Conservation (phyloP, 2,113 vertebrate species). For the Meleagris gallopavo region DNA sequence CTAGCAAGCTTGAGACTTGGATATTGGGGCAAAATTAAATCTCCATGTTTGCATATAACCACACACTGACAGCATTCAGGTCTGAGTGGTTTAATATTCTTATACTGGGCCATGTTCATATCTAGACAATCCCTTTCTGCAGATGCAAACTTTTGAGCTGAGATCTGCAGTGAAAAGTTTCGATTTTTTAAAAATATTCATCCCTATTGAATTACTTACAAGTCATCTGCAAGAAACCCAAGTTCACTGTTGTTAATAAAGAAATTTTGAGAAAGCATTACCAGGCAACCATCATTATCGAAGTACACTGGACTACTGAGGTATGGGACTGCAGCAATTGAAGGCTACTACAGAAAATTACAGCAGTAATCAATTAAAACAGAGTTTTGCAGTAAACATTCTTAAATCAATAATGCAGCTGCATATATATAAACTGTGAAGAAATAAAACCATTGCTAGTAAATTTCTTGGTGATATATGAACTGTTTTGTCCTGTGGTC, state of each 20-base stretch:
- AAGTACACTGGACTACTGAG: constrained; percentile 1
- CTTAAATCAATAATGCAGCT: constrained; percentile 21
- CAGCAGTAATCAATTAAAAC: background rate
- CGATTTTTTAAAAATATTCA: constrained; percentile 37
- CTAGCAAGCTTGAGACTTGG: background rate
- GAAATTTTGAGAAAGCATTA: constrained; percentile 33
- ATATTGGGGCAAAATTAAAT: constrained; percentile 14
- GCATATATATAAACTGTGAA: background rate
- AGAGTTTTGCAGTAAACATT: background rate
- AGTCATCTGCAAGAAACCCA: constrained; percentile 20
- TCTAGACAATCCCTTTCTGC: background rate
- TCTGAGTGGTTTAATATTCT: constrained; percentile 30
- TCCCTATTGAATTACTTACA: constrained; percentile 34
- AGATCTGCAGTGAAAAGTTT: constrained; percentile 23
- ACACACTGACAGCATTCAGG: constrained; percentile 26
- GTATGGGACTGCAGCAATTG: background rate
- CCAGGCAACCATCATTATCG: constrained; percentile 4
- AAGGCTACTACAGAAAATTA: background rate
- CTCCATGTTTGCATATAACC: background rate
- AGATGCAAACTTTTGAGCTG: constrained; percentile 3
- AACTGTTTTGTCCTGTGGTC: background rate
- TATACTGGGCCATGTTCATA: background rate
- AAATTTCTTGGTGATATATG: constrained; percentile 2
- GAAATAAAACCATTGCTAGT: background rate
- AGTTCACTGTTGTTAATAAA: constrained; percentile 50